These are phyloP conservation scores for Sisyra nigra DNA, from an alignment of 2,888 invertebrate genomes.

Conservation along the genomic window DNA sequence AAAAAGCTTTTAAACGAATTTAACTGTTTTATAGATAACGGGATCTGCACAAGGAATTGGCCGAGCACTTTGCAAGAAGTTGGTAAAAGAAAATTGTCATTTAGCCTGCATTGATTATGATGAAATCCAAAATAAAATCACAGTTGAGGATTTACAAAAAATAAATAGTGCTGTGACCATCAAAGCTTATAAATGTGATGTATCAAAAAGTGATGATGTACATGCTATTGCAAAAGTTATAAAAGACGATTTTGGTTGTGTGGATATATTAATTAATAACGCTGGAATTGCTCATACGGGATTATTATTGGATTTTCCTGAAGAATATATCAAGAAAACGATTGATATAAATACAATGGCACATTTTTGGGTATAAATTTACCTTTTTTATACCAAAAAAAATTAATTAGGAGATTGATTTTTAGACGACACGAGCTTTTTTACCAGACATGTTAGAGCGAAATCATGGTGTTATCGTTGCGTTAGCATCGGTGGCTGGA, in stretches of 20 bases:
- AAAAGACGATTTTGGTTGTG: background rate
- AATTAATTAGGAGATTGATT: background rate
- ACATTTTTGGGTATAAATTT: background rate
- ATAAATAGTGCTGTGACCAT: background rate
- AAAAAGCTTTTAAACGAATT: background rate
- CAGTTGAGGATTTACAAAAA: background rate
- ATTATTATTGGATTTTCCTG: background rate
- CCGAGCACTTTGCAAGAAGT: background rate
- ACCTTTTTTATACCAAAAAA: background rate
- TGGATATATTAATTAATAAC: constrained; percentile 3
- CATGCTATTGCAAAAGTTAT: background rate
- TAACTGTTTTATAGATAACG: constrained; percentile 1
- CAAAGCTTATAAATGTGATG: background rate
- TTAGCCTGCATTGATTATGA: constrained; percentile 1
- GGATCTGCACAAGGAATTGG: constrained; percentile 2
- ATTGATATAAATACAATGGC: background rate
- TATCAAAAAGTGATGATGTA: background rate
- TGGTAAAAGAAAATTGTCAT: constrained; percentile 1
- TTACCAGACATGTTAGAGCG: background rate
- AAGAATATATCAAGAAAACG: background rate
- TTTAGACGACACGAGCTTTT: background rate
- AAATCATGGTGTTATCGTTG: background rate
- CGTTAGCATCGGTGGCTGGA: background rate
- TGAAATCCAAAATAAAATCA: background rate
- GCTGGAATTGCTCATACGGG: background rate